Evolutionary conservation across 2,797 vertebrate genomes (phyloP).

Genomic region (Microchirus variegatus): DNA sequence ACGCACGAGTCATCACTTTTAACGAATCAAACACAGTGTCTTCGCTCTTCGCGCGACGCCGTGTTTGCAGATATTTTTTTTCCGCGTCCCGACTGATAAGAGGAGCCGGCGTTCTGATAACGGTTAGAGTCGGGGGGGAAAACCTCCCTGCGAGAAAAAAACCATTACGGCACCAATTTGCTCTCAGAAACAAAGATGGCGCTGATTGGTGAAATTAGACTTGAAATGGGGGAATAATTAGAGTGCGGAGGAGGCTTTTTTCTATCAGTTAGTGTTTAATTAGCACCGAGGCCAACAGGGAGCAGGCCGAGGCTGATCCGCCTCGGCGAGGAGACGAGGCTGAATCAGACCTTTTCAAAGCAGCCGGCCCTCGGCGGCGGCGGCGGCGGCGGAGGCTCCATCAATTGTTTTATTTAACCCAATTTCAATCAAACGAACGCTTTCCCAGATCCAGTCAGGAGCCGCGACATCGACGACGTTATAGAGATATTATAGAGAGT

Average conservation of each 20-base stretch:
- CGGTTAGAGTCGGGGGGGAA: slow-evolving; percentile 70
- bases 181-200: slow-evolving; percentile 74
- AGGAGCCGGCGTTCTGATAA: slow-evolving; percentile 66
- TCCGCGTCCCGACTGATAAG: slow-evolving; percentile 72
- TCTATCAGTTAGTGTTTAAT: slow-evolving; percentile 74
- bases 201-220: slow-evolving; percentile 76
- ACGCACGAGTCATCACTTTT: slow-evolving; percentile 56
- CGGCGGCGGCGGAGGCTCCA: not conserved
- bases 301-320: slow-evolving; percentile 45
- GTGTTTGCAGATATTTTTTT: slow-evolving; percentile 58
- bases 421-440: slow-evolving; percentile 1
- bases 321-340: slow-evolving; percentile 27
- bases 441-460: not conserved
- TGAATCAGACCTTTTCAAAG: slow-evolving; percentile 22
- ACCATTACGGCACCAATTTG: slow-evolving; percentile 76
- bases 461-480: not conserved
- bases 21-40: slow-evolving; percentile 50
- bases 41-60: slow-evolving; percentile 49
- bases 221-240: slow-evolving; percentile 75
- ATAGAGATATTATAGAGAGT: too few relatives aligned
- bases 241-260: slow-evolving; percentile 57
- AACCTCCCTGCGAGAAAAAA: slow-evolving; percentile 68
- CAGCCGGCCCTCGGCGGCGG: slow-evolving; percentile 4
- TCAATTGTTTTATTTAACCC: slow-evolving; percentile 12
- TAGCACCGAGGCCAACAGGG: slow-evolving; percentile 55